Conservation (phyloP, 2,888 invertebrate species). For the Oscheius sp. region DNA sequence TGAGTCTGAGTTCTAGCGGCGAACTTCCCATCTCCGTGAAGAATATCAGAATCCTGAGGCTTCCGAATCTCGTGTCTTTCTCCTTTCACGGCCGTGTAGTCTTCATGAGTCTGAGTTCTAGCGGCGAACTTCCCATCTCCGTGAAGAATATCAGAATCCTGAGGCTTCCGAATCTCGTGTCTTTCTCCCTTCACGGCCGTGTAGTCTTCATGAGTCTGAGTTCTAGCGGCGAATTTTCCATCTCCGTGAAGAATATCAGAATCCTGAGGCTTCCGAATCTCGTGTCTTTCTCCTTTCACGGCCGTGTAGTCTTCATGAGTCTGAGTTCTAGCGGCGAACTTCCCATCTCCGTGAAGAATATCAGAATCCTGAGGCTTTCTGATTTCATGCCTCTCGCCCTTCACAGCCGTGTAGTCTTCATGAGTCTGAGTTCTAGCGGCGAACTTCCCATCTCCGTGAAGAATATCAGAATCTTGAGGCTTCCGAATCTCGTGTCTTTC, state of each 20-base stretch:
- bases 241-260: conserved; percentile 5
- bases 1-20: not conserved
- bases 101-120: conserved; percentile 3
- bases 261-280: not conserved
- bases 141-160: conserved; percentile 2
- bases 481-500: not conserved
- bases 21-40: not conserved
- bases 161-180: not conserved
- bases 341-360: not conserved
- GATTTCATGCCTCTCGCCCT: not conserved
- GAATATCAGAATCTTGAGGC: not conserved
- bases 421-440: not conserved
- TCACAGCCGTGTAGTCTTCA: not conserved
- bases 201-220: conserved; percentile 5
- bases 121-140: conserved; percentile 1
- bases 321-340: not conserved
- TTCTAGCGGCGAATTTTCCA: conserved; percentile 4
- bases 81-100: not conserved
- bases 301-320: conserved; percentile 2
- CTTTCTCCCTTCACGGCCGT: not conserved
- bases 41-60: conserved; percentile 2
- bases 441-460: not conserved
- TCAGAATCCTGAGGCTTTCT: conserved; percentile 10
- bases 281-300: not conserved
- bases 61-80: not conserved